These are phyloP conservation scores for Helostoma temminkii DNA, from an alignment of 2,797 vertebrate genomes.

Conservation along the genomic window DNA sequence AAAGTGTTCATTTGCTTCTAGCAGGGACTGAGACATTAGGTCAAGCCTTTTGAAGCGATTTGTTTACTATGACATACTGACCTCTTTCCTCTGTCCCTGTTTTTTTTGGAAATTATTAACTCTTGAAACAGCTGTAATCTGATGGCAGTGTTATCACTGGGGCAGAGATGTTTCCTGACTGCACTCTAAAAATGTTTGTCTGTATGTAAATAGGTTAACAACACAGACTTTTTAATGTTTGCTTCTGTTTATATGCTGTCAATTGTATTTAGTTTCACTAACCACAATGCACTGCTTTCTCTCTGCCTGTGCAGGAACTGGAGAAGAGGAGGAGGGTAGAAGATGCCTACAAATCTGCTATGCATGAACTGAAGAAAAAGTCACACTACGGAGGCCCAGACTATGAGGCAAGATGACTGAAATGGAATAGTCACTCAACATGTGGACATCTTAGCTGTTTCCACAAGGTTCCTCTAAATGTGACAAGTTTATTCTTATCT, in stretches of 20 bases:
- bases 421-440: neutral
- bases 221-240: constrained; percentile 2
- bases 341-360: constrained; percentile 92
- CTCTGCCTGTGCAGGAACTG: constrained; percentile 83
- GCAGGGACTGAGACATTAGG: constrained; percentile 20
- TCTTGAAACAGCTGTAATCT: constrained; percentile 22
- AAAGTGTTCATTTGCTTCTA: constrained; percentile 19
- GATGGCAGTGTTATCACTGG: constrained; percentile 11
- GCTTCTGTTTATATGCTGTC: neutral
- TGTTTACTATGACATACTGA: constrained; percentile 8
- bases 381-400: constrained; percentile 97
- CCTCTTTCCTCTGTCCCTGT: neutral
- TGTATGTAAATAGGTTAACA: constrained; percentile 8
- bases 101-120: neutral
- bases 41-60: constrained; percentile 54
- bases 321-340: constrained; percentile 92
- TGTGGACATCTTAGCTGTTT: neutral
- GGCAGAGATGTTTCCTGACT: neutral
- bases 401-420: constrained; percentile 88
- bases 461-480: neutral
- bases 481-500: constrained; percentile 24
- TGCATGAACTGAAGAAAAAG: constrained; percentile 96
- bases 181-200: neutral
- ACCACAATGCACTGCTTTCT: neutral
- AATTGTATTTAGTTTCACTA: neutral